Percentiles rank a stretch among this genome's conserved stretches.
Evolutionary conservation across 1,140 invertebrate genomes (phyloP).

Genomic region (Caenorhabditis remanei): DNA sequence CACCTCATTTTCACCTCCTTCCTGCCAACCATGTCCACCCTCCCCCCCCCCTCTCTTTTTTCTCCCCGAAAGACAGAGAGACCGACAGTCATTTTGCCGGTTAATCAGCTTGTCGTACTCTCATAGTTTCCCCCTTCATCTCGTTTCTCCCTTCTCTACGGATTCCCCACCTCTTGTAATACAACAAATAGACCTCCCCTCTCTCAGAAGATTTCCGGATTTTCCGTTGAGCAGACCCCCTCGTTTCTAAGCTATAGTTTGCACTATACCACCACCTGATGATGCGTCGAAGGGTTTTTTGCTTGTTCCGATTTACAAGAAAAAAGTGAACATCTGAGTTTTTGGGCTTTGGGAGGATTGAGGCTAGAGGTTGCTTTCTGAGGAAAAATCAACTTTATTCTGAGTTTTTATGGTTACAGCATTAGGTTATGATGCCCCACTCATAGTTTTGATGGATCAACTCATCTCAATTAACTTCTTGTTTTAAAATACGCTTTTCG

Average conservation of each 20-base stretch:
- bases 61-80: not conserved
- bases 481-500: too few relatives aligned
- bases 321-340: constrained; percentile 26
- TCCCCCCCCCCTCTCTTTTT: not conserved
- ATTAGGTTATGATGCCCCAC: too few relatives aligned
- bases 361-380: too few relatives aligned
- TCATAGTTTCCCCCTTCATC: not conserved
- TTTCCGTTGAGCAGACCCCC: constrained; percentile 2
- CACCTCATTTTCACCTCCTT: not conserved
- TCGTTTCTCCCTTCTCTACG: not conserved
- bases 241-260: constrained; percentile 24
- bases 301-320: not conserved
- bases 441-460: too few relatives aligned
- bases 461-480: too few relatives aligned
- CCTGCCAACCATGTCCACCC: not conserved
- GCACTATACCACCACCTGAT: not conserved
- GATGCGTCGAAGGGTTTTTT: not conserved
- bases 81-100: constrained; percentile 24
- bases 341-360: not conserved
- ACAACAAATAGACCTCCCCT: constrained; percentile 14
- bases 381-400: too few relatives aligned
- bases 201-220: constrained; percentile 40
- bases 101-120: constrained; percentile 54
- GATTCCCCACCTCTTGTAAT: not conserved
- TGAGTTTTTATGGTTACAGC: too few relatives aligned